Percentiles rank a stretch among this genome's conserved stretches.
Evolutionary conservation across 2,888 invertebrate species (phyloP).

Genomic region (Athalia rosae): DNA sequence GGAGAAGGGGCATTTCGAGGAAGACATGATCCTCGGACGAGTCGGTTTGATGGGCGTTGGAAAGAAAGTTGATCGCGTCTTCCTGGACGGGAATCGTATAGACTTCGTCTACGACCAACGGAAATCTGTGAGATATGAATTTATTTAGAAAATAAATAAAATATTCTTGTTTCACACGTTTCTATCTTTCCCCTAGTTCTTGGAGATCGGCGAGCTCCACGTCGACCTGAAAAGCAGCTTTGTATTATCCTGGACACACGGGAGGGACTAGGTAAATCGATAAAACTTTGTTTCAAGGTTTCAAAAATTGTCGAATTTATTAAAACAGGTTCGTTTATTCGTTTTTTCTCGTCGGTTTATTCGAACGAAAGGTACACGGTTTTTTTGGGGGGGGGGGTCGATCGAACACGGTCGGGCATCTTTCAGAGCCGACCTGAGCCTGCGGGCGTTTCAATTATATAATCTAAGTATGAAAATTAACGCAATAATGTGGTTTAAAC

Average conservation of each 20-base stretch:
- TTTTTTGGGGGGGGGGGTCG: background rate
- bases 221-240: constrained; percentile 58
- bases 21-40: constrained; percentile 60
- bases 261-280: constrained; percentile 5
- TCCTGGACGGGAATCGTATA: constrained; percentile 61
- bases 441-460: background rate
- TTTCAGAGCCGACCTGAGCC: background rate
- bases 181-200: constrained; percentile 53
- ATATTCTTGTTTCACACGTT: background rate
- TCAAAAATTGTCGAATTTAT: constrained; percentile 23
- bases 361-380: constrained; percentile 22
- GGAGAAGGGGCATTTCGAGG: constrained; percentile 50
- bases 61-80: constrained; percentile 61
- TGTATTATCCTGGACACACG: constrained; percentile 56
- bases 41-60: constrained; percentile 67
- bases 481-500: background rate
- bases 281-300: background rate
- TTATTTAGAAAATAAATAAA: background rate
- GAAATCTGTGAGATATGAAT: constrained; percentile 58
- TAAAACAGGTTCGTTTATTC: constrained; percentile 17
- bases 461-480: background rate
- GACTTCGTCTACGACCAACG: constrained; percentile 58
- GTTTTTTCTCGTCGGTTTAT: background rate
- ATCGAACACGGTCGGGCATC: constrained; percentile 1
- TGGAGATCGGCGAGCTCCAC: constrained; percentile 53